Evolutionary conservation across 2,113 vertebrate species (phyloP), one percentile per base, ranked within the genome.

Genomic region (Turdus rufiventris): DNA sequence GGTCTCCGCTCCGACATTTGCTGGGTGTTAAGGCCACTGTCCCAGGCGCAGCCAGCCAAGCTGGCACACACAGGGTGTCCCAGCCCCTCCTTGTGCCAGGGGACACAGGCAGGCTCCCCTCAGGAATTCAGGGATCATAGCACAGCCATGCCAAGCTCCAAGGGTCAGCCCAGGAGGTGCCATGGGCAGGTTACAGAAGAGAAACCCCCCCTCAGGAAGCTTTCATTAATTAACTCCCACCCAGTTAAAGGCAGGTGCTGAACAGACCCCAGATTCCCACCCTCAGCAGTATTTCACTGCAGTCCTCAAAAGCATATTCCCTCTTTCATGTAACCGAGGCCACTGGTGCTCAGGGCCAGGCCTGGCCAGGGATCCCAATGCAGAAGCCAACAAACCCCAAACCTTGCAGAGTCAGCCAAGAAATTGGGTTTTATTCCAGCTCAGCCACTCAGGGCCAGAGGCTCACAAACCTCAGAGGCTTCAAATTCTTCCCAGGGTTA

Each of bases 301-400:
- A 92, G 23, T 57, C 67, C 77, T 89, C 58, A 93, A 93, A 63
- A 88, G 82, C 62, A 45, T 40, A 61, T 57, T 90, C 54, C 40
- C n/a, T 79, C 40, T 36, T 45, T 45, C 58, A 57, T 23, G 29
- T 33, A 54, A 92, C 86, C 29, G 62, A 77, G 60, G 53, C 51
- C 63, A 57, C 50, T n/a, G 42, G 54, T 18, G 16, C 10, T 75
- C 17, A 2, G 71, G 72, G 87, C 87, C 94, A 96, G 76, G 67
- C 72, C 57, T 95, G 92, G 78, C 88, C 81, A 88, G 36, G 63
- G 40, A 86, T 89, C n/a, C 31, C 2, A 1, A 23, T 13, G 38
- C 25, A 23, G 43, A 83, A 62, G 89, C 84, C 86, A 95, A 77
- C 60, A 80, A 84, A 84, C 38, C 87, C 80, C 56, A 95, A 85